Conservation (phyloP, 2,797 vertebrate genomes). For the Gymnothorax reevesii region DNA sequence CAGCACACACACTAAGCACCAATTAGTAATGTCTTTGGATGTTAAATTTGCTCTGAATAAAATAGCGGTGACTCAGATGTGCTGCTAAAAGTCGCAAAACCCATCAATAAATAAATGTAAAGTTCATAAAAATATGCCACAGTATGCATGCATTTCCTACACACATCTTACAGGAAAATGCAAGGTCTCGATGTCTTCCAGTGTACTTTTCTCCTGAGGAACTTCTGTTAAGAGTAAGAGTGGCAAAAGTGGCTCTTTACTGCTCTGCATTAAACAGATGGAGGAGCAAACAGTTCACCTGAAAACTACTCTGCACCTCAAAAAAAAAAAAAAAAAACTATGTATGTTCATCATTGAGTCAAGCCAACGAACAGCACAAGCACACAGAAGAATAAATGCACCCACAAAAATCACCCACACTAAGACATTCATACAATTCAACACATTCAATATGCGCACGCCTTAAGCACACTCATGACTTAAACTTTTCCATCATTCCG, state of each 20-base stretch:
- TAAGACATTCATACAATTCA: too few relatives aligned
- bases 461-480: neutral
- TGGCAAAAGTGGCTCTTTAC: neutral
- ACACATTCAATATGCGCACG: neutral
- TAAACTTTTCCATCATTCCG: conserved; percentile 4
- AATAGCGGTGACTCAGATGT: neutral
- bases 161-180: neutral
- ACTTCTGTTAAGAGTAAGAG: neutral
- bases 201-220: conserved; percentile 21
- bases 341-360: too few relatives aligned
- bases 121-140: neutral
- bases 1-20: neutral
- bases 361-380: too few relatives aligned
- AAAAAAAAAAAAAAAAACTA: neutral
- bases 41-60: neutral
- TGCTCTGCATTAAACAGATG: neutral
- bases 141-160: neutral
- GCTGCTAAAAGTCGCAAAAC: neutral
- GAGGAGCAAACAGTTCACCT: neutral
- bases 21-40: neutral
- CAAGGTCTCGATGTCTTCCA: neutral
- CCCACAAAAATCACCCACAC: neutral
- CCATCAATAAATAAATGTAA: neutral
- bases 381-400: neutral
- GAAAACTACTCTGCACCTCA: neutral